A percentile compares a stretch with the other conserved stretches of the same genome.
Evolutionary conservation across 1,140 invertebrate species (phyloP).

Genomic region (Micrasema minimum): DNA sequence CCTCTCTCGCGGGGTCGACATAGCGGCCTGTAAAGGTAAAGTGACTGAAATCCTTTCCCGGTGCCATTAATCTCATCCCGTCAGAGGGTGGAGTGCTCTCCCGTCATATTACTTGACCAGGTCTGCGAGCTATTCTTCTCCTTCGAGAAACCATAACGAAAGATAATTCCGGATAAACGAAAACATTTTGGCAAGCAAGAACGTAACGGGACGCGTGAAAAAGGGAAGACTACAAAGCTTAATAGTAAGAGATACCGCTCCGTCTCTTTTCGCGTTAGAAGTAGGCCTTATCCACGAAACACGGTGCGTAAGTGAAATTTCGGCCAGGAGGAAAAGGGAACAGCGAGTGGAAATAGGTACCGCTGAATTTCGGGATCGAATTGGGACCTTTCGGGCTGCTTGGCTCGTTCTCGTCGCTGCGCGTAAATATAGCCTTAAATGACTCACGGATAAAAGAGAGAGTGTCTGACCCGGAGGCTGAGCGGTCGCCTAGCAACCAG

Average conservation of each 20-base stretch:
- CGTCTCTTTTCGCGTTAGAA: conserved; percentile 25
- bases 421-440: conserved; percentile 31
- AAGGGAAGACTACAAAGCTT: conserved; percentile 2
- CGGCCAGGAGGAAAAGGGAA: conserved; percentile 9
- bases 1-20: too few relatives aligned
- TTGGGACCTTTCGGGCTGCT: conserved; percentile 5
- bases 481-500: conserved; percentile 47
- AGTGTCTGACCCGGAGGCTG: conserved; percentile 46
- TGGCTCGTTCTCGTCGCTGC: conserved; percentile 15
- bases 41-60: too few relatives aligned
- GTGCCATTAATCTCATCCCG: conserved; percentile 15
- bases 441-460: conserved; percentile 43
- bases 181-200: conserved; percentile 32
- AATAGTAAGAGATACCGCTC: conserved; percentile 20
- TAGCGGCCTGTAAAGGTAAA: too few relatives aligned
- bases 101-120: conserved; percentile 24
- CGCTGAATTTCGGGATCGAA: background rate
- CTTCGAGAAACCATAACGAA: background rate
- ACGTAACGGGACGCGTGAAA: background rate
- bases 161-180: conserved; percentile 40
- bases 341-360: conserved; percentile 3
- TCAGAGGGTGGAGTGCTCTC: conserved; percentile 13
- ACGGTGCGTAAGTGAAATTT: background rate
- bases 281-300: background rate
- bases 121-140: conserved; percentile 5